Base-by-base conservation (phyloP, 2,113 vertebrate genomes). In the Trochalopteron elliotii region DNA sequence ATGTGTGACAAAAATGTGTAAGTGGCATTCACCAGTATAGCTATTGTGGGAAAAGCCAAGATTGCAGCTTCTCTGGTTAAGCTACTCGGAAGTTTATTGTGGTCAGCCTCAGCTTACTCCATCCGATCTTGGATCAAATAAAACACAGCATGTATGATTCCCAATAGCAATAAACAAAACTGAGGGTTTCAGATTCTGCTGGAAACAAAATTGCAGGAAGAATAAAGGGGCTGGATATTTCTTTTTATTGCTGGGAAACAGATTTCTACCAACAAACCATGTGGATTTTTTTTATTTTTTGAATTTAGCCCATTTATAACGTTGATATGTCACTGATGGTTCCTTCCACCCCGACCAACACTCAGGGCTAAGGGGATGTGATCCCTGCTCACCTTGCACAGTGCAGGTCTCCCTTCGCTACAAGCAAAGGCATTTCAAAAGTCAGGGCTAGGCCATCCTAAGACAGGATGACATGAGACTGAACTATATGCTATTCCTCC, bases 1-100 rank as follows among this genome's bases (percentile, higher is more conserved):
- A 87, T 96, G 94, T 28, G 27, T 96, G 95, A 97, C 87, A 95
- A 94, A 97, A 97, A 94, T 80, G 88, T 78, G 25, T 90, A 93
- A 94, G 83, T 87, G 81, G 49, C 40, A 90, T 92, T 97, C 28
- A 5, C 77, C 60, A 84, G 61, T 59, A 92, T 30, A 85, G 57
- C 44, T 69, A 76, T 20, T 78, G 64, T 85, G 77, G 95, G 87
- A 97, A 96, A 93, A 92, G 69, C 47, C 81, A 77, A 89, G 60
- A 64, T 9, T 71, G 59, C n/a, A 37, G 39, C 60, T 50, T 78
- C 42, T 52, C 47, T 27, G 61, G 57, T 67, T 91, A 87, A 90
- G 37, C 82, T 10, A 11, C 89, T 92, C 0, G 0, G 30, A 87
- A 91, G 68, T 84, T 74, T 95, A 87, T 94, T 63, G 33, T 60